A percentile compares a stretch with the other conserved stretches of the same genome.
Conservation (phyloP, 2,113 vertebrate genomes). For the Hydropotes inermis region DNA sequence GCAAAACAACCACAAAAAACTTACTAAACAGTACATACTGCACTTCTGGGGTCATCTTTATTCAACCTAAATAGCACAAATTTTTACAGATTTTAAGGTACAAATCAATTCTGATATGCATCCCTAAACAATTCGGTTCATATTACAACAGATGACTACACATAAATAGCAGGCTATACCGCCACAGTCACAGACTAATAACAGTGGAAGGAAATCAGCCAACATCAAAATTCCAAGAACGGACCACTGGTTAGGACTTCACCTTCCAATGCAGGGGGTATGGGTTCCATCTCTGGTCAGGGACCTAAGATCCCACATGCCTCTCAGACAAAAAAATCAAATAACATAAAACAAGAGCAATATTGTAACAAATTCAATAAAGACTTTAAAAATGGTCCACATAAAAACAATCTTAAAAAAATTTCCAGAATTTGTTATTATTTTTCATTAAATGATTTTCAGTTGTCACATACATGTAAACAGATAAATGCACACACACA, state of each 20-base stretch:
- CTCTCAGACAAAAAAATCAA: neutral
- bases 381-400: neutral
- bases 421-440: neutral
- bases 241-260: neutral
- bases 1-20: neutral
- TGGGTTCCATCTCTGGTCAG: neutral
- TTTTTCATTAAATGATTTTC: neutral
- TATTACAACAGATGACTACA: neutral
- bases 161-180: neutral
- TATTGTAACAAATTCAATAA: neutral
- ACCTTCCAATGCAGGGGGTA: neutral
- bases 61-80: neutral
- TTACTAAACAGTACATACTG: neutral
- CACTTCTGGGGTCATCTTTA: neutral
- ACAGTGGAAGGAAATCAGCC: neutral
- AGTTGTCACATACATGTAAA: neutral
- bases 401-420: fast-evolving
- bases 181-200: neutral
- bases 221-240: neutral
- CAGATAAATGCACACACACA: neutral
- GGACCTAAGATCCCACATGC: neutral
- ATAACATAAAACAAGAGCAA: neutral
- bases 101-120: constrained; percentile 18
- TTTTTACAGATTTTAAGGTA: constrained; percentile 10
- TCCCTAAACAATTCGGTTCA: neutral